phyloP scores from a whole-genome alignment of 1,140 invertebrate genomes.

The roundworm (Caenorhabditis elegans) region DNA sequence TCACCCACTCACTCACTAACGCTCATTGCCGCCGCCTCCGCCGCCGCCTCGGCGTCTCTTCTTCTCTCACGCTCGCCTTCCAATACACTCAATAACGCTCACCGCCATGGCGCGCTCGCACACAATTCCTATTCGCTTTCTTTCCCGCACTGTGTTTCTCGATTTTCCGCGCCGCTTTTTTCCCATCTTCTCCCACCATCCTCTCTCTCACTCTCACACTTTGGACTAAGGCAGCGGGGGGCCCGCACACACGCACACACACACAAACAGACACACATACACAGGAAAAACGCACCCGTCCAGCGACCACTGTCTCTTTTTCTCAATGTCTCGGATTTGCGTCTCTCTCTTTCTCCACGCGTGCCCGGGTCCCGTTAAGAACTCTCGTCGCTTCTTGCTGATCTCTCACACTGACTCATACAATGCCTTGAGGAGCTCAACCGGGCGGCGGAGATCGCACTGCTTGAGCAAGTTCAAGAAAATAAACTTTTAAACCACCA shows the following conservation, averaged over 20 bases:
- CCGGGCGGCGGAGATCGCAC: not conserved
- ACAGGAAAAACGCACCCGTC: conserved; percentile 17
- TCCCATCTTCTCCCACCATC: not conserved
- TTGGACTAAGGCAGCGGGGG: conserved; percentile 12
- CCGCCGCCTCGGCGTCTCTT: not conserved
- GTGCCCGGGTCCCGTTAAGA: not conserved
- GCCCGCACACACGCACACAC: conserved; percentile 7
- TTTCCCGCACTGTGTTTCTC: conserved; percentile 21
- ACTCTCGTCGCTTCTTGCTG: not conserved
- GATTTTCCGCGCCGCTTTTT: not conserved
- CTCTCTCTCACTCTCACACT: conserved; percentile 7
- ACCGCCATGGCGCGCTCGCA: not conserved
- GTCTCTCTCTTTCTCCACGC: not conserved
- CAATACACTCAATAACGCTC: not conserved
- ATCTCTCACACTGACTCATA: conserved; percentile 17
- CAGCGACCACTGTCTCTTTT: conserved; percentile 2
- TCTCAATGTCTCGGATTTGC: not conserved
- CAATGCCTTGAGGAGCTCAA: conserved; percentile 8
- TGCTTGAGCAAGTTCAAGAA: not conserved
- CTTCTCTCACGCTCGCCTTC: conserved; percentile 11
- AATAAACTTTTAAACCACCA: too few relatives aligned
- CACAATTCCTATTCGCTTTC: not conserved
- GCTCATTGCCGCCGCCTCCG: conserved; percentile 35
- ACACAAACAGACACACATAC: not conserved
- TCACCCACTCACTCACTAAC: conserved; percentile 30